These are phyloP conservation scores for Paelopatides confundens DNA, from an alignment of 53 echinoderm and acorn worm species.

Conservation along the genomic window DNA sequence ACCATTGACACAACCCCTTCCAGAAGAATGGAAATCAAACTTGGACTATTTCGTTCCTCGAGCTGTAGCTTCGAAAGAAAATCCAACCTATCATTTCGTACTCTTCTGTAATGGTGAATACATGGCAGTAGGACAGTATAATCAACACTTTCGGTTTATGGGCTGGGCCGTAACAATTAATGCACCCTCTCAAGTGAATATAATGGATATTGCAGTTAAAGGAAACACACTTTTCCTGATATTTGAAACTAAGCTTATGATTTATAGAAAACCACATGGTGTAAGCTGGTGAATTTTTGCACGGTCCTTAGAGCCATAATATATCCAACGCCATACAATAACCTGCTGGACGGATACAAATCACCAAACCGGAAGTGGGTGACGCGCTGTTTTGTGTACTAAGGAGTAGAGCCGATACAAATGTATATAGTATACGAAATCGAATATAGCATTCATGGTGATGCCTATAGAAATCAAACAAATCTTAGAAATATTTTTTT, in stretches of 20 bases:
- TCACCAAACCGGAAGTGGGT: no score
- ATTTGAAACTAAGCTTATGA: not conserved
- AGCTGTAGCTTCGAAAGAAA: not conserved
- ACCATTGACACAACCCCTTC: not conserved
- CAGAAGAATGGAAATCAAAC: not conserved
- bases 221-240: not conserved
- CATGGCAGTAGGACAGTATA: constrained; percentile 2
- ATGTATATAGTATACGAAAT: no score
- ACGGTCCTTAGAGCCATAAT: no score
- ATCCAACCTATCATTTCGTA: not conserved
- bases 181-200: not conserved
- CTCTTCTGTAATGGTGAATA: not conserved
- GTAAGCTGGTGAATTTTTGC: not conserved
- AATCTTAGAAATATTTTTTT: no score
- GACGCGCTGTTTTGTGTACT: no score
- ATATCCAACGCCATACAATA: no score
- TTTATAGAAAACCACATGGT: not conserved
- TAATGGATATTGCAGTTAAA: not conserved
- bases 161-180: not conserved
- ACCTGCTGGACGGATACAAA: no score
- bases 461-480: no score
- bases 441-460: no score
- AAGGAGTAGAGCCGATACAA: no score
- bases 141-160: not conserved
- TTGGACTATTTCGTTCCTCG: not conserved